Evolutionary conservation across 2,797 vertebrate genomes (phyloP).

Genomic region (Anguilla pacifica): DNA sequence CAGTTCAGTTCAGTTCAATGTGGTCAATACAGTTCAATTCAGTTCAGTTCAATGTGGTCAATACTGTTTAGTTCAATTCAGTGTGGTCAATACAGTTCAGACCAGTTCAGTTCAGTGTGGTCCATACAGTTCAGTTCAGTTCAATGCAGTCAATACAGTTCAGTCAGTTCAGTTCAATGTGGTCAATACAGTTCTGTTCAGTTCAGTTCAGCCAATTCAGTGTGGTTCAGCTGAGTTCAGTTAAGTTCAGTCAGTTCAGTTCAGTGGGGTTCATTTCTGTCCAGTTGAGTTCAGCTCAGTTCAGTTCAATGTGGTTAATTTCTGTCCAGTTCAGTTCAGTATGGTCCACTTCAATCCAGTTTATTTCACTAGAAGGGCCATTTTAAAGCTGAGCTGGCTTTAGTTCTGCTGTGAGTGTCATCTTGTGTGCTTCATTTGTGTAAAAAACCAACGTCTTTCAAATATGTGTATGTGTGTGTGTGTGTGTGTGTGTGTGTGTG

Average conservation of each 20-base stretch:
- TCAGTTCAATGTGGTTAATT: too few species aligned
- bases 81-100: not conserved
- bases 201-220: not conserved
- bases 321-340: not conserved
- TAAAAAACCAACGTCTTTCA: not conserved
- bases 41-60: too few species aligned
- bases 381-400: not conserved
- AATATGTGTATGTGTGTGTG: not conserved
- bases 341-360: not conserved
- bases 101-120: not conserved
- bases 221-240: not conserved
- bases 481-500: not conserved
- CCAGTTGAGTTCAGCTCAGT: too few species aligned
- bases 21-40: not conserved
- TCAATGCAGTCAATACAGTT: too few species aligned
- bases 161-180: not conserved
- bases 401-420: not conserved
- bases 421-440: not conserved
- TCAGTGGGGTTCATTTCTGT: too few species aligned
- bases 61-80: not conserved
- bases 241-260: too few species aligned
- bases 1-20: not conserved
- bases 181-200: too few species aligned
- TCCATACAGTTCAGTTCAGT: not conserved
- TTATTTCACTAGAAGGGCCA: not conserved